Conservation (phyloP, 2,888 invertebrate genomes). For the Tenodera sinensis region DNA sequence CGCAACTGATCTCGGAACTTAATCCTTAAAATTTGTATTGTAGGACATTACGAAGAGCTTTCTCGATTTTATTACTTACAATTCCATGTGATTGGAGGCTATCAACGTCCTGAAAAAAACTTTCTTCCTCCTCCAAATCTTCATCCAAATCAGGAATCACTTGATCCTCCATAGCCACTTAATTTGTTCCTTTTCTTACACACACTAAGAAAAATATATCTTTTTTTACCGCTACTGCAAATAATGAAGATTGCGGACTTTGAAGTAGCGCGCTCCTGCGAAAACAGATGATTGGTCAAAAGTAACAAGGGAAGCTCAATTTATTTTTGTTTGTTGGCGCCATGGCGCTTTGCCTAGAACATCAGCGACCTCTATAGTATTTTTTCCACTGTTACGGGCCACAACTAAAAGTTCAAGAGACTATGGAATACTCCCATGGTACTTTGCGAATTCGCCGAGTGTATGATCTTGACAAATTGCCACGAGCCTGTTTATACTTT, state of each 20-base stretch:
- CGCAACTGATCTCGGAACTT: no score
- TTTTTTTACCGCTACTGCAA: background rate
- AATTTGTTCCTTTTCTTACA: background rate
- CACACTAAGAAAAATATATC: background rate
- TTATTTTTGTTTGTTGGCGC: background rate
- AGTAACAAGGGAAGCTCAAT: background rate
- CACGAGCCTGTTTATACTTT: background rate
- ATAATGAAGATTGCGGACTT: background rate
- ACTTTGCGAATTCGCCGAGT: background rate
- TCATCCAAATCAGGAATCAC: background rate
- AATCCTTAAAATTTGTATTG: no score
- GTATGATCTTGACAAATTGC: background rate
- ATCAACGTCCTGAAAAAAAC: slow-evolving; percentile 72
- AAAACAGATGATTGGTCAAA: background rate
- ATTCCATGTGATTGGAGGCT: slow-evolving; percentile 56
- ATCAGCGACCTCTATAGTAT: background rate
- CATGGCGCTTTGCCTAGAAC: background rate
- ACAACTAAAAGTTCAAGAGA: background rate
- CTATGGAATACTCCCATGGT: background rate
- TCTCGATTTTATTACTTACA: slow-evolving; percentile 41
- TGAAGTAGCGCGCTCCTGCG: background rate
- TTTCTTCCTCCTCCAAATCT: slow-evolving; percentile 62
- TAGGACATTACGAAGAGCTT: no score
- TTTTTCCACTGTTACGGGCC: background rate
- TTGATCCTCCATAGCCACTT: slow-evolving; percentile 5